Base-by-base conservation (phyloP, 2,888 invertebrate species). In the Drosophila birchii region DNA sequence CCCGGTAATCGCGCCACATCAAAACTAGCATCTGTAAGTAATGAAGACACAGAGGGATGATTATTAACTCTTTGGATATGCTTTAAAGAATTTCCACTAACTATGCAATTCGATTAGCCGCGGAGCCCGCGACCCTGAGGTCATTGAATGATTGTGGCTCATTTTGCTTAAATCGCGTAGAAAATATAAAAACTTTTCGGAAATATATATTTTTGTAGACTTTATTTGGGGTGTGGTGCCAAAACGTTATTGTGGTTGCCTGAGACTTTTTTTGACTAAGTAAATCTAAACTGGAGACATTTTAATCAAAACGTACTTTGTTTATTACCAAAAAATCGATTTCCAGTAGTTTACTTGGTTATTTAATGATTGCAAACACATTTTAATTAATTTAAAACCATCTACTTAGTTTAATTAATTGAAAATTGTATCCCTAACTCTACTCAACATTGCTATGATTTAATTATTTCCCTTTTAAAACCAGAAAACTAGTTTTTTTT, bases 21-120 rank as follows among this genome's bases (percentile, higher is more conserved):
- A n/a, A 83, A 85, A 51, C 84, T 85, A 32, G 74, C 72, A 69
- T 85, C 85, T 85, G 29, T 26, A 45, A 26, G 23, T 4, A 16
- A 14, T 12, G 45, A 0, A 26, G 3, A 23, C 5, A 20, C 0
- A 20, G 3, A 1, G 14, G 3, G 18, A 38, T 8, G 14, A 23
- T 39, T 26, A 38, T 1, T 0, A 26, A n/a, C 26, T 26, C 8
- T 45, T 45, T 9, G 1, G 14, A 20, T 2, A n/a, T 3, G 5
- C 1, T 3, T 1, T 8, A 5, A 3, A 23, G 1, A 23, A 7
- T 23, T 16, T 36, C 0, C 16, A 60, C 43, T 49, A 20, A 55
- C 68, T 66, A n/a, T 39, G 47, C 32, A 45, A n/a, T 16, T 49
- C 26, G 7, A 12, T 12, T 9, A 26, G n/a, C 36, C 39, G 18